phyloP scores from a whole-genome alignment of 2,888 invertebrate species.

The Agrochola lota region DNA sequence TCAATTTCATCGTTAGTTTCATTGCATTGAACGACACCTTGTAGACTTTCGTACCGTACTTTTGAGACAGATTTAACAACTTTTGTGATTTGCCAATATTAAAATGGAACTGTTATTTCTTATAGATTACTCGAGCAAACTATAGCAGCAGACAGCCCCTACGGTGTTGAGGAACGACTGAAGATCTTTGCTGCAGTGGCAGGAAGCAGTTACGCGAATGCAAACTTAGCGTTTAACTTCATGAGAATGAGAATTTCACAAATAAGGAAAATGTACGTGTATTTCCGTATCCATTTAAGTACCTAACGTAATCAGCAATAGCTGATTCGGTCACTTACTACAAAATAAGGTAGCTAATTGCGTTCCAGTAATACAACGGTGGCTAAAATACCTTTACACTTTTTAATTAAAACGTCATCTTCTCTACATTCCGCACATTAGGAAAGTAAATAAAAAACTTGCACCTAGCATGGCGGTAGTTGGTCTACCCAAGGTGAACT shows the following conservation, averaged over 20 bases:
- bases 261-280: conserved; percentile 79
- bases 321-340: not conserved
- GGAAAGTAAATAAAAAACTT: too few relatives aligned
- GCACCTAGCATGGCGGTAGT: not conserved
- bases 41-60: not conserved
- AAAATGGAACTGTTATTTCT: conserved; percentile 7
- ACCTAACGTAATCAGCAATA: not conserved
- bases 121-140: conserved; percentile 79
- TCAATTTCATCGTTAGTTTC: not conserved
- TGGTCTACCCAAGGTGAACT: not conserved
- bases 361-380: not conserved
- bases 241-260: conserved; percentile 79
- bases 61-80: too few relatives aligned
- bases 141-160: conserved; percentile 72
- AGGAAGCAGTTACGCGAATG: conserved; percentile 83
- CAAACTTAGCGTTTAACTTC: conserved; percentile 87
- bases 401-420: too few relatives aligned
- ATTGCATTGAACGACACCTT: too few relatives aligned
- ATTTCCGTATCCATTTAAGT: not conserved
- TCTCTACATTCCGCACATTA: too few relatives aligned
- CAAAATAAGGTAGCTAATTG: not conserved
- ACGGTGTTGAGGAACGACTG: conserved; percentile 81
- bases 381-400: not conserved
- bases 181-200: conserved; percentile 87
- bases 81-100: not conserved